Conservation (phyloP, 2,797 vertebrate genomes). For the Catostomus latipinnis region DNA sequence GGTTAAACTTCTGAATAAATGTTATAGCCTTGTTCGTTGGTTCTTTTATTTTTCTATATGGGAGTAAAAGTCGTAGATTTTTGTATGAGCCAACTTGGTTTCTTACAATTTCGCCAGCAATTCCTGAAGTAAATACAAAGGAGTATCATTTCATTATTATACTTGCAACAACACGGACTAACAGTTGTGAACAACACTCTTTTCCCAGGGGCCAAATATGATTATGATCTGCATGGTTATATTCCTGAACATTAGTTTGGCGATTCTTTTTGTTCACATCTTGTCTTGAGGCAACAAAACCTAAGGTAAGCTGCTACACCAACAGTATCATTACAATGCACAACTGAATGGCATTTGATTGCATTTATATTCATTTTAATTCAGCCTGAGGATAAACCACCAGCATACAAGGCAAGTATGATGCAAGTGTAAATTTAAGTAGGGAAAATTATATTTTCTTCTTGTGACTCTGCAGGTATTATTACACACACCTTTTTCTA, state of each 20-base stretch:
- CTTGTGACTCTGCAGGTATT: constrained; percentile 48
- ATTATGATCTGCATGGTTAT: constrained; percentile 99
- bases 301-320: constrained; percentile 69
- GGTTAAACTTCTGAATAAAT: too few species aligned
- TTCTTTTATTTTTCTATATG: too few species aligned
- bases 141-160: too few species aligned
- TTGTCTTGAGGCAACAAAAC: constrained; percentile 85
- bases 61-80: too few species aligned
- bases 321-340: too few species aligned
- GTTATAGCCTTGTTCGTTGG: too few species aligned
- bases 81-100: too few species aligned
- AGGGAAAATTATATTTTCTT: not conserved
- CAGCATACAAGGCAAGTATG: not conserved
- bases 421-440: not conserved
- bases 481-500: constrained; percentile 27
- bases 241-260: constrained; percentile 95
- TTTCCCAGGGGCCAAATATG: constrained; percentile 90
- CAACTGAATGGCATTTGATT: too few species aligned
- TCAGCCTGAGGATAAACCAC: not conserved
- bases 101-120: too few species aligned
- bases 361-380: too few species aligned
- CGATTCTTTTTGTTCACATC: constrained; percentile 97
- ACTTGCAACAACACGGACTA: not conserved
- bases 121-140: too few species aligned
- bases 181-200: not conserved